Evolutionary conservation across 1,140 invertebrate species (phyloP), one percentile per base, ranked within the genome.

Genomic region (Samia ricini): DNA sequence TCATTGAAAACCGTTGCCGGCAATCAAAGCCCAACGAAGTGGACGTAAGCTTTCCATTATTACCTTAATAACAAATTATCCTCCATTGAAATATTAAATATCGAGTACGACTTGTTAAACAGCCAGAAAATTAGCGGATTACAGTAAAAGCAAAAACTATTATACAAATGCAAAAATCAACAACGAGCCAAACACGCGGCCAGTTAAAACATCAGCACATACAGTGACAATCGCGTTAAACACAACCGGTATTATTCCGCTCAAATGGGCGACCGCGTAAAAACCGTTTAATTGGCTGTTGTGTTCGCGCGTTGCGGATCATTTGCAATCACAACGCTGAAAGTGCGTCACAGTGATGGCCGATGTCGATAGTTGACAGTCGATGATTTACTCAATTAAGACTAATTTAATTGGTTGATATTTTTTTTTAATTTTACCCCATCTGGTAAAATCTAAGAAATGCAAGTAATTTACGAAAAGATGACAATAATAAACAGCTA

Each of bases 251-350:
- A 73, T 76, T 69, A 76, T 69, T 62, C 72, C 58, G 50, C 52
- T 49, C 71, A 72, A 77, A 74, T 85, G 81, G 80, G 77, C 71
- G 77, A 74, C 71, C 64, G 77, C 74, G 83, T 81, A 88, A 88
- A 85, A 88, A 88, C 74, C 71, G 74, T 76, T 83, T 85, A 84
- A 88, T 88, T 85, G 84, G 75, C 26, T 36, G 63, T 58, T 61
- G 64, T 58, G 68, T 63, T 60, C 71, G 69, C 71, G 66, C 72
- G 68, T 61, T 66, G 71, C 72, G 76, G 78, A 85, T 87, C 80
- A 85, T 81, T 74, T 69, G 73, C 71, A 77, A 81, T 78, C 79
- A 71, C 68, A 72, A 66, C 72, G 67, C 26, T 57, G 26, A 20
- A 42, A 57, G 51, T 68, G 56, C 62, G 64, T 57, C 18, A 10